These are phyloP conservation scores for Eolophus roseicapilla DNA, from an alignment of 2,113 vertebrate genomes.

Conservation along the genomic window DNA sequence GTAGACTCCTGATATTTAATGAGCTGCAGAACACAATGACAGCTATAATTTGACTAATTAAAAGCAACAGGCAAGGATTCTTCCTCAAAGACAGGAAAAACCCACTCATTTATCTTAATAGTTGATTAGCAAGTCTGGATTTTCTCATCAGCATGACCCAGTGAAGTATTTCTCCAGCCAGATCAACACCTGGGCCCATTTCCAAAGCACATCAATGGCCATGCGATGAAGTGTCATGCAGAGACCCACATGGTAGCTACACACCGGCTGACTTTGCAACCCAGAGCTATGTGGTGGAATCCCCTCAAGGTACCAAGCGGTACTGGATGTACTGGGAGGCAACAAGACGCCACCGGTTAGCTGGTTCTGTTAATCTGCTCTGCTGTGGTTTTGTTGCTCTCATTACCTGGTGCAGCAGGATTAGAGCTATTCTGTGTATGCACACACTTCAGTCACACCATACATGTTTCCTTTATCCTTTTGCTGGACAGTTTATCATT, in stretches of 20 bases:
- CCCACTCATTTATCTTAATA: background rate
- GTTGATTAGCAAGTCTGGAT: background rate
- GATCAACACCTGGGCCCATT: background rate
- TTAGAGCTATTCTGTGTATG: rapidly evolving
- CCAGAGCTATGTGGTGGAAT: background rate
- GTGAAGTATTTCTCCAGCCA: background rate
- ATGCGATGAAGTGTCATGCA: rapidly evolving
- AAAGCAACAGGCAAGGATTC: background rate
- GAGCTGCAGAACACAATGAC: background rate
- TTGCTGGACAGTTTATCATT: background rate
- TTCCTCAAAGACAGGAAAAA: conserved; percentile 1
- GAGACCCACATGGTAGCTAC: rapidly evolving
- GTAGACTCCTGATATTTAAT: conserved; percentile 10
- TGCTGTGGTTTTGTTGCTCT: background rate
- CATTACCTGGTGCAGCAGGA: background rate
- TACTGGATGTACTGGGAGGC: background rate
- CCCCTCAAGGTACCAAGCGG: background rate
- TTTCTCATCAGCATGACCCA: background rate
- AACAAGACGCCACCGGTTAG: background rate
- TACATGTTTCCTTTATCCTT: background rate
- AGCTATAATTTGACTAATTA: conserved; percentile 37
- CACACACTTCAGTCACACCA: background rate
- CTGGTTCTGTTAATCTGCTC: background rate
- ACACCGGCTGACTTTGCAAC: background rate
- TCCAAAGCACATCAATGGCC: rapidly evolving